phyloP scores from a whole-genome alignment of 2,888 invertebrate species.

The Nomada flava region DNA sequence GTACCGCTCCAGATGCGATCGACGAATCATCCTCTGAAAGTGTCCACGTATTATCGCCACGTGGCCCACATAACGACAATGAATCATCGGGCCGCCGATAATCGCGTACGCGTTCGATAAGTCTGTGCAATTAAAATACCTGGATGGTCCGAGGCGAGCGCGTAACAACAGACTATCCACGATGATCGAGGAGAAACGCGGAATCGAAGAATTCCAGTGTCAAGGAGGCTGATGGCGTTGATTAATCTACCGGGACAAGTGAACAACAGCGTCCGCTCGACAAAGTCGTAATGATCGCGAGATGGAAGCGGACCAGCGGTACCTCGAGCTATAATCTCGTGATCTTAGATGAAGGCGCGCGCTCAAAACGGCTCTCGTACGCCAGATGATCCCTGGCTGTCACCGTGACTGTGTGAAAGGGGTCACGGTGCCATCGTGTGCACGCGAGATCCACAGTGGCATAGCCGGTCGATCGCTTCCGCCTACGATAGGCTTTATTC shows the following conservation, averaged over 20 bases:
- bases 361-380: constrained; percentile 57
- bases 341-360: constrained; percentile 69
- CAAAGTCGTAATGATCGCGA: constrained; percentile 61
- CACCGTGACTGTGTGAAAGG: constrained; percentile 75
- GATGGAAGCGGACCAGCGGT: constrained; percentile 50
- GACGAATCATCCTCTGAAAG: constrained; percentile 36
- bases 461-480: constrained; percentile 47
- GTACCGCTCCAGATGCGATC: constrained; percentile 44
- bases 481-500: constrained; percentile 52
- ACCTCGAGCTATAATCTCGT: constrained; percentile 66
- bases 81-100: constrained; percentile 35
- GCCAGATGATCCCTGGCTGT: constrained; percentile 75
- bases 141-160: not conserved
- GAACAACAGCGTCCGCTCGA: constrained; percentile 48
- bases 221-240: constrained; percentile 28
- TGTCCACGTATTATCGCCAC: constrained; percentile 23
- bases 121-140: constrained; percentile 18
- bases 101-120: constrained; percentile 8
- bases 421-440: constrained; percentile 71
- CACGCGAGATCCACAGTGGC: constrained; percentile 27
- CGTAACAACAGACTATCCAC: not conserved
- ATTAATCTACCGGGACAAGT: constrained; percentile 37
- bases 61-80: constrained; percentile 35
- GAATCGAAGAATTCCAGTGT: constrained; percentile 20
- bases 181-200: constrained; percentile 26